phyloP scores from a whole-genome alignment of 2,888 invertebrate species.

The Polyommatus icarus region DNA sequence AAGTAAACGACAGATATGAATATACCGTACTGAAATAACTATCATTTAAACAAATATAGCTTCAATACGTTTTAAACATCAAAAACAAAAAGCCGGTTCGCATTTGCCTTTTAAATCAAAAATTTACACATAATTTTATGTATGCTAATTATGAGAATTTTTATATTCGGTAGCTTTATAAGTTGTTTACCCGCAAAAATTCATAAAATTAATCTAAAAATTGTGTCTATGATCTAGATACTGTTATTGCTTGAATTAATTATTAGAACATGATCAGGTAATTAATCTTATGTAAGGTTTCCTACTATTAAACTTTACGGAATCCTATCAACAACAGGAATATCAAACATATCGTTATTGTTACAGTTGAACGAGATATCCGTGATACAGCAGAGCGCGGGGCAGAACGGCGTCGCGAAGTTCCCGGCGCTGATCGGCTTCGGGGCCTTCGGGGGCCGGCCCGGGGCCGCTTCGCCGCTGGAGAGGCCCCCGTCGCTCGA shows the following conservation, averaged over 20 bases:
- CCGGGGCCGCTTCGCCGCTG: conserved; percentile 78
- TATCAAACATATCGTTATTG: conserved; percentile 23
- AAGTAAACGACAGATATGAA: conserved; percentile 10
- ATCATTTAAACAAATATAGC: not conserved
- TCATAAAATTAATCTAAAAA: not conserved
- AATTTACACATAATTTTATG: conserved; percentile 11
- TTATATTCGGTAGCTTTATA: conserved; percentile 3
- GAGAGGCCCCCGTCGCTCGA: conserved; percentile 73
- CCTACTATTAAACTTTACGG: no score
- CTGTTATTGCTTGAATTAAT: not conserved
- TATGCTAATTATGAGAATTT: conserved; percentile 7
- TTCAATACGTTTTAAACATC: not conserved
- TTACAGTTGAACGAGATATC: conserved; percentile 89
- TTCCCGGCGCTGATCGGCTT: conserved; percentile 90
- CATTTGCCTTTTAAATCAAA: conserved; percentile 13
- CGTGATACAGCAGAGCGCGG: conserved; percentile 86
- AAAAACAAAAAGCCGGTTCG: conserved; percentile 4
- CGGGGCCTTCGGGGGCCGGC: conserved; percentile 83
- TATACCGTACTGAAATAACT: conserved; percentile 5
- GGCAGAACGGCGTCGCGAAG: conserved; percentile 85
- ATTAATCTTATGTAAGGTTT: no score
- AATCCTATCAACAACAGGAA: not conserved
- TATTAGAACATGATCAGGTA: not conserved
- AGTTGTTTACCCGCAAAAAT: not conserved
- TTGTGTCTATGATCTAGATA: not conserved